Evolutionary conservation across 2,888 invertebrate genomes (phyloP), one percentile per base, ranked within the genome.

Genomic region (Caradrina clavipalpis): DNA sequence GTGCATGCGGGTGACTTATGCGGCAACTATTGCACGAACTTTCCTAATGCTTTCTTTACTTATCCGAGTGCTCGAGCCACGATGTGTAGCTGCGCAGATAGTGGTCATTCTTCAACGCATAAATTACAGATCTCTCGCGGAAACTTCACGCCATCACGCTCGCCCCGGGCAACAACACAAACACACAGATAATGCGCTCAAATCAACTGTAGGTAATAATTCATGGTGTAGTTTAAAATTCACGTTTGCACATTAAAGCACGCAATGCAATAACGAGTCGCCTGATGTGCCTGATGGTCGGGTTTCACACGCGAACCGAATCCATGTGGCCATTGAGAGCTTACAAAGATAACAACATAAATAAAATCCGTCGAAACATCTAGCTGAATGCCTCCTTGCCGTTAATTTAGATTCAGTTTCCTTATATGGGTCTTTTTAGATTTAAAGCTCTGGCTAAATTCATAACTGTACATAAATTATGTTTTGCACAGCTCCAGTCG

Each of bases 181-280:
- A 87, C 86, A 87, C 80, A 84, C 60, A 79, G 90, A 89, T 91
- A 93, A 92, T 91, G 81, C 84, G 81, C 87, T 89, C 83, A 86
- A 89, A 88, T 88, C 87, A 88, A 85, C 84, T 82, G 80, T 83
- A 87, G 71, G 75, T 78, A 80, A 87, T 82, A 74, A 71, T 72
- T 83, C 75, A 76, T 72, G 72, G 57, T 86, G 78, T 76, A 76
- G 78, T 82, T 89, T 91, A 89, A 92, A 91, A 91, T 90, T 88
- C 89, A 84, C 86, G 86, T 89, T 90, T 83, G 85, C 86, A 88
- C 88, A 87, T 91, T 88, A 88, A 87, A 86, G 80, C 92, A 92
- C 91, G 90, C 92, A 88, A 90, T 73, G 87, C 85, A 85, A 85
- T 87, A 88, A 88, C 88, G 85, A 87, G 73, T 67, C 67, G 45